Base-by-base conservation (phyloP, 2,888 invertebrate species). In the Ophion ellenae region DNA sequence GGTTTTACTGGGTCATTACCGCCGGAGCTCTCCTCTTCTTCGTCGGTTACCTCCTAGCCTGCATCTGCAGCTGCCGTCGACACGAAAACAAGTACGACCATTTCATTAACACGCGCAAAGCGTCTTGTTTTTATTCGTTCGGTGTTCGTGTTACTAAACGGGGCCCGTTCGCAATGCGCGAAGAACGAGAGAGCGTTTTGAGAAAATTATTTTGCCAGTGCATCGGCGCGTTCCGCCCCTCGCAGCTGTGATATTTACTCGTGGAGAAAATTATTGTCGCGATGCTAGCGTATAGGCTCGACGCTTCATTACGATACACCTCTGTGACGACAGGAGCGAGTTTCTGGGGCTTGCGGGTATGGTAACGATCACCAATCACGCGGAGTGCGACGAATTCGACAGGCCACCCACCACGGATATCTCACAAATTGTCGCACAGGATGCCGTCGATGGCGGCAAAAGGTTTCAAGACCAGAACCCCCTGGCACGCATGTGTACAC, bases 31-130 rank as follows among this genome's bases (percentile, higher is more conserved):
- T 94, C 91, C 94, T 93, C 91, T 95, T 93, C 90, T 93, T 95
- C 71, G 94, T 95, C 81, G 95, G 95, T 83, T 94, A 95, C 91
- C 94, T 97, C 88, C 95, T 96, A 86, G 95, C 96, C 89, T 97
- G 97, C 94, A 96, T 97, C 88, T 97, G 97, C 93, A 96, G 96
- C 93, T 97, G 97, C 94, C 96, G 96, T 91, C 96, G 96, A 91
- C 96, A 96, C 90, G 95, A 96, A 91, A 97, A 96, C 92, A 97
- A 97, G 97, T 97, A 95, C 96, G 95, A 95, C 67, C 7, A 11
- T 45, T 70, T 57, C 28, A 28, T 70, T 57, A 17, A 11, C 7
- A 17, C 17, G 2, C 9, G 9, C 0, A 3, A 20, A 73, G 10
- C 14, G 0, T 24, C 24, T 24, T 64, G 4, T 63, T 24, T 20